phyloP scores from a whole-genome alignment of 2,113 vertebrate species.

The Thamnaconus septentrionalis region DNA sequence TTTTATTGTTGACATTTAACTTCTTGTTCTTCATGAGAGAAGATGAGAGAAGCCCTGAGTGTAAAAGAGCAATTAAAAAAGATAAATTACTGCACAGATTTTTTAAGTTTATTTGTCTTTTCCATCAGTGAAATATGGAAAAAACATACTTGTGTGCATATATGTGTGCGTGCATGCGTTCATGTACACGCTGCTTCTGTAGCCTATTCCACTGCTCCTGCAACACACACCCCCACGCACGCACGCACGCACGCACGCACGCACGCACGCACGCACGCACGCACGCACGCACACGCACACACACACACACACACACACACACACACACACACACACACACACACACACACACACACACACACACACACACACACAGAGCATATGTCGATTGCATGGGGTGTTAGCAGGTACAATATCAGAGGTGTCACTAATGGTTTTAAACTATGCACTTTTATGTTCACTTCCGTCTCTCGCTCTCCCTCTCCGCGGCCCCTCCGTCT shows the following conservation, averaged over 20 bases:
- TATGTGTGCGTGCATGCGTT: too few relatives aligned
- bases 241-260: slow-evolving; percentile 45
- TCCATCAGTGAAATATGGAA: too few relatives aligned
- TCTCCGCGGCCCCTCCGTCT: slow-evolving; percentile 83
- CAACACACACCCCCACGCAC: not conserved
- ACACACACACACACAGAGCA: slow-evolving; percentile 54
- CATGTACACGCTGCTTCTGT: too few relatives aligned
- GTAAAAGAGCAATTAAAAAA: too few relatives aligned
- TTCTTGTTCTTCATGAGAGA: too few relatives aligned
- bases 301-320: slow-evolving; percentile 48
- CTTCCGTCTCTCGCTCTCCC: slow-evolving; percentile 81
- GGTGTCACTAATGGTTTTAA: slow-evolving; percentile 99
- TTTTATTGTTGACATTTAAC: too few relatives aligned
- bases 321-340: slow-evolving; percentile 20
- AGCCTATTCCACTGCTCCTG: too few relatives aligned
- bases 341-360: slow-evolving; percentile 41
- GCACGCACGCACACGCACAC: slow-evolving; percentile 8
- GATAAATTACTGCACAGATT: too few relatives aligned
- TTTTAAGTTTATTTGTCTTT: too few relatives aligned
- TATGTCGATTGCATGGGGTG: slow-evolving; percentile 81
- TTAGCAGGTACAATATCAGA: slow-evolving; percentile 84
- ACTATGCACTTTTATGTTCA: slow-evolving; percentile 99
- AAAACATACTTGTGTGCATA: too few relatives aligned
- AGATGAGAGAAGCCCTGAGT: too few relatives aligned
- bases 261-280: slow-evolving; percentile 29